A percentile compares a stretch with the other conserved stretches of the same genome.
Conservation (phyloP, 2,797 vertebrate genomes). For the Diplodus sargus region DNA sequence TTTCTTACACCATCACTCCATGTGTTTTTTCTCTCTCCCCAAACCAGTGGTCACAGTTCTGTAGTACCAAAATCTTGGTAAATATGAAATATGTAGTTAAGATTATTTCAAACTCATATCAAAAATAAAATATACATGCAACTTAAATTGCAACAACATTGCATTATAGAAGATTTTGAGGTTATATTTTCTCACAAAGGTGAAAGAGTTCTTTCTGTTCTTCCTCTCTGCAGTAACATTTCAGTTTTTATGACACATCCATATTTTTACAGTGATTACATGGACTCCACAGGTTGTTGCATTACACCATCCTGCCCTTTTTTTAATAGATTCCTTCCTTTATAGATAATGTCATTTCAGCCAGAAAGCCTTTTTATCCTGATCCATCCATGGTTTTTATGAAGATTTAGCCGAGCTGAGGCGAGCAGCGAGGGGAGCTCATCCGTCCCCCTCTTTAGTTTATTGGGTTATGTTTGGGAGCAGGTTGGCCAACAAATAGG, state of each 20-base stretch:
- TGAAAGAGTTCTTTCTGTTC: neutral
- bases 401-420: conserved; percentile 68
- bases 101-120: neutral
- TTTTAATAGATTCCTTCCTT: conserved; percentile 71
- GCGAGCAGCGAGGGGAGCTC: conserved; percentile 33
- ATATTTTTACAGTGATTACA: conserved; percentile 50
- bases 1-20: no score
- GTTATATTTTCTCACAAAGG: neutral
- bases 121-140: neutral
- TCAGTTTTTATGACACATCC: conserved; percentile 28
- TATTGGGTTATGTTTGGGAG: conserved; percentile 81
- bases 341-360: conserved; percentile 75
- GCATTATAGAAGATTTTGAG: no score
- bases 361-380: conserved; percentile 73
- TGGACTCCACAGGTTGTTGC: conserved; percentile 70
- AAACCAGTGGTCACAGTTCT: no score
- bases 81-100: no score
- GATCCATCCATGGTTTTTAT: conserved; percentile 72
- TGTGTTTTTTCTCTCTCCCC: no score
- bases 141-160: neutral
- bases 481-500: conserved; percentile 77
- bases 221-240: conserved; percentile 29
- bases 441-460: conserved; percentile 68
- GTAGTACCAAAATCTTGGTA: no score
- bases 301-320: conserved; percentile 55